Evolutionary conservation across 2,113 vertebrate genomes (phyloP).

Genomic region (Halichoerus grypus): DNA sequence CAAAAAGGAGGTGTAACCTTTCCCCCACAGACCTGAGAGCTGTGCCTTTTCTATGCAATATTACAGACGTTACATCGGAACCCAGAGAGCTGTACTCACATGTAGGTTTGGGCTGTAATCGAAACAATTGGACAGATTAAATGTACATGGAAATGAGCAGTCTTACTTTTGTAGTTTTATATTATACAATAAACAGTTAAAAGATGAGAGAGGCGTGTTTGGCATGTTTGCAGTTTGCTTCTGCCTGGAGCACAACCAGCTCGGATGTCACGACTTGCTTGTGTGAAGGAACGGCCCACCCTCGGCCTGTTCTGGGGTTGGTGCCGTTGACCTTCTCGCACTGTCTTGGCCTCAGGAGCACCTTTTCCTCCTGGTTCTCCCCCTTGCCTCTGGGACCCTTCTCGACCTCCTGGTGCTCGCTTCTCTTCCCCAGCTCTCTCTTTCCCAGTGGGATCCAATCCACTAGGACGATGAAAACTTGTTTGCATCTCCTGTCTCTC

Average conservation of each 20-base stretch:
- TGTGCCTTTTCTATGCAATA: slow-evolving; percentile 99
- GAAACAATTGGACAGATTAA: slow-evolving; percentile 91
- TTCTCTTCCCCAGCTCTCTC: neutral
- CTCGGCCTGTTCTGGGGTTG: fast-evolving
- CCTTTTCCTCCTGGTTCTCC: neutral
- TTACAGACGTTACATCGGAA: slow-evolving; percentile 94
- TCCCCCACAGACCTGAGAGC: slow-evolving; percentile 96
- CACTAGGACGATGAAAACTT: neutral
- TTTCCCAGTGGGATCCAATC: neutral
- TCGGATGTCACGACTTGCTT: fast-evolving
- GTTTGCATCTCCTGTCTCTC: neutral
- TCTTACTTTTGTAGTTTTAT: slow-evolving; percentile 99
- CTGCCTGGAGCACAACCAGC: neutral
- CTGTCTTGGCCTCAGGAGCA: neutral
- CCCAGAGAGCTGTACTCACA: slow-evolving; percentile 95
- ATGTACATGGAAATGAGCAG: slow-evolving; percentile 98
- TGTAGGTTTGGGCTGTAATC: slow-evolving; percentile 95
- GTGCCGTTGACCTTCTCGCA: neutral
- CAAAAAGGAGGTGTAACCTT: slow-evolving; percentile 90
- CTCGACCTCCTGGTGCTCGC: neutral
- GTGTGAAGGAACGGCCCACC: neutral
- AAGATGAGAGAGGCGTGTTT: slow-evolving; percentile 73
- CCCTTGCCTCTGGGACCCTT: neutral
- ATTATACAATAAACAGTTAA: slow-evolving; percentile 98
- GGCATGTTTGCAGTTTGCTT: slow-evolving; percentile 38